Evolutionary conservation across 2,888 invertebrate species (phyloP), one percentile per base, ranked within the genome.

Genomic region (Campoplex capitator): DNA sequence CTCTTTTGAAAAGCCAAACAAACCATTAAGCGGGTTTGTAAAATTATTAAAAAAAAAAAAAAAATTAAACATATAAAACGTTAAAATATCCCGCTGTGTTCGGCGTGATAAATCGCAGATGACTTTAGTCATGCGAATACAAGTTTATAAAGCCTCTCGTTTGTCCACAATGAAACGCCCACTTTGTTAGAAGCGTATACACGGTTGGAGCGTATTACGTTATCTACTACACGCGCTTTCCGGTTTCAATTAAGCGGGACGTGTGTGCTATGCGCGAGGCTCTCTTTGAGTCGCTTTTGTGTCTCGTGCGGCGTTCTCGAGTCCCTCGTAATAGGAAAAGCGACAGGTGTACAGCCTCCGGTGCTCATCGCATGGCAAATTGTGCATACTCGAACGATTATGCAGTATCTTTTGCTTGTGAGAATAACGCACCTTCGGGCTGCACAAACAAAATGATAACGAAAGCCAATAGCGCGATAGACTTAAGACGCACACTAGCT

Each of bases 161-260:
- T 78, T 84, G 86, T 83, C 62, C 75, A 84, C 88, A 84, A 90
- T 89, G 86, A 90, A 89, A 89, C 89, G 88, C 86, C 89, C 89
- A 89, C 88, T 83, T 58, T 71, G 76, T 84, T 86, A 68, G 70
- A 83, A 54, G 74, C 62, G 75, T 85, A 23, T 23, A 23, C 23
- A 51, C 62, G 35, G 62, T 38, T 65, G 68, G 74, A 71, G 76
- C 68, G 74, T 67, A 68, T 74, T 68, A 75, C 82, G 75, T 82
- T 75, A 82, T 75, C 75, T 75, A 75, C 56, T 56, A 58, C 85
- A 76, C 83, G 84, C 77, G 70, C 79, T 88, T 87, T 88, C 82
- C 78, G 82, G 82, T 87, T 90, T 91, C 88, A 88, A 91, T 91
- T 90, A 91, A 90, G 75, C 65, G 56, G 28, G 38, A 28, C 18